Conservation (phyloP, 2,113 vertebrate species). For the Eulemur macaco region DNA sequence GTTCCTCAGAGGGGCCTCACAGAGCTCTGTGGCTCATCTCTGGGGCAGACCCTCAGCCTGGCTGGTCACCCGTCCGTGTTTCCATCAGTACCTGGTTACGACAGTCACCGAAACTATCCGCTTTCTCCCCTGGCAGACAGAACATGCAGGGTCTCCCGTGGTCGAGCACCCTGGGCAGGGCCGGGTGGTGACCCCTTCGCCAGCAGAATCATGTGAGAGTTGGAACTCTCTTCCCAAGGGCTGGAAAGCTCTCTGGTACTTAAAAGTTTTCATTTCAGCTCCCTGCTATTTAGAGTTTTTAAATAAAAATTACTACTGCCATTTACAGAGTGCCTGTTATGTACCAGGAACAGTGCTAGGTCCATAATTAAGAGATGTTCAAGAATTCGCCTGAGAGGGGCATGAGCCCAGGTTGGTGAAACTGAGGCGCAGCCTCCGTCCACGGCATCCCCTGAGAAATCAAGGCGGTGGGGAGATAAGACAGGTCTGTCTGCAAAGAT, state of each 20-base stretch:
- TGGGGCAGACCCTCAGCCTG: neutral
- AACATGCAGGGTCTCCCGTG: fast-evolving
- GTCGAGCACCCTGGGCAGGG: neutral
- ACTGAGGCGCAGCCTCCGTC: fast-evolving
- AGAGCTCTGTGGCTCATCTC: neutral
- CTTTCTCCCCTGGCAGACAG: neutral
- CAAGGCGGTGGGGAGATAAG: neutral
- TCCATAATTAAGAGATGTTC: neutral
- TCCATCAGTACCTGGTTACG: fast-evolving
- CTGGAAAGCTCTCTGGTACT: neutral
- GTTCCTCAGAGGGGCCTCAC: neutral
- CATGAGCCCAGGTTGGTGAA: neutral
- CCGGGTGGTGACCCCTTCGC: neutral
- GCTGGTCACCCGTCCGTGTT: neutral
- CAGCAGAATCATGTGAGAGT: neutral
- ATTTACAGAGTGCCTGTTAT: neutral
- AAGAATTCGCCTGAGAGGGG: neutral
- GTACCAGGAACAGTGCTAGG: neutral
- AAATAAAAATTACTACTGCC: neutral
- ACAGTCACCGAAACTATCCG: neutral
- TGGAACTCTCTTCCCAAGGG: neutral
- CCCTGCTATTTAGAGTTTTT: neutral
- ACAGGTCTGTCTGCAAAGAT: conserved; percentile 1
- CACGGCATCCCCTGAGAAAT: neutral
- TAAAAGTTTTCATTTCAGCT: neutral